Evolutionary conservation across 2,797 vertebrate species (phyloP), one percentile per base, ranked within the genome.

Genomic region (Sebastes minor): DNA sequence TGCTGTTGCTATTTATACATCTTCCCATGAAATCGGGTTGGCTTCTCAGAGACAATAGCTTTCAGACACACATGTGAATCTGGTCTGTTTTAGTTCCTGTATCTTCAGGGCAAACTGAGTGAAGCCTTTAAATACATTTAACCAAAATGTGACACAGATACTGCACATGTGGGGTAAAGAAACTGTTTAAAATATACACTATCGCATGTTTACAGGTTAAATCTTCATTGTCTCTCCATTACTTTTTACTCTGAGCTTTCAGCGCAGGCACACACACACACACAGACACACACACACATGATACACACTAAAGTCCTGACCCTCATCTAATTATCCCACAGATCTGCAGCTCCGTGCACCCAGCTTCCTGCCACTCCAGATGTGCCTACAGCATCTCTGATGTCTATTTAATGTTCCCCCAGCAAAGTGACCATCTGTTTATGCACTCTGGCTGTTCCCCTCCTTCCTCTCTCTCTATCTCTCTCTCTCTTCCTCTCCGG

Each of bases 341-440:
- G 88, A 90, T 90, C 81, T 90, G 78, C 79, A 86, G 88, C 84
- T 85, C 81, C 14, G 7, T 82, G 76, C 80, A 80, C 56, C 63
- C 81, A 80, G 88, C 88, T 94, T 94, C 93, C 92, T 94, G 90
- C 85, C 87, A 84, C 80, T 93, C 90, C 91, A 93, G 89, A 93
- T 94, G 92, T 93, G 91, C 90, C 88, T 85, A 83, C 88, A 91
- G 86, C 90, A 92, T 92, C 90, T 91, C 86, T 94, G 89, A 91
- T 92, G 92, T 94, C 90, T 91, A 91, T 92, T 93, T 93, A 93
- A 94, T 91, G 91, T 91, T 91, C 90, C 75, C 62, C 71, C 88
- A 81, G 86, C 84, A 89, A 88, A 93, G 82, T 84, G 87, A 86
- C 86, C 93, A 92, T 94, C 90, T 94, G 93, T 88, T 93, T 90